phyloP scores from a whole-genome alignment of 2,797 vertebrate genomes.

The Mallotus villosus region DNA sequence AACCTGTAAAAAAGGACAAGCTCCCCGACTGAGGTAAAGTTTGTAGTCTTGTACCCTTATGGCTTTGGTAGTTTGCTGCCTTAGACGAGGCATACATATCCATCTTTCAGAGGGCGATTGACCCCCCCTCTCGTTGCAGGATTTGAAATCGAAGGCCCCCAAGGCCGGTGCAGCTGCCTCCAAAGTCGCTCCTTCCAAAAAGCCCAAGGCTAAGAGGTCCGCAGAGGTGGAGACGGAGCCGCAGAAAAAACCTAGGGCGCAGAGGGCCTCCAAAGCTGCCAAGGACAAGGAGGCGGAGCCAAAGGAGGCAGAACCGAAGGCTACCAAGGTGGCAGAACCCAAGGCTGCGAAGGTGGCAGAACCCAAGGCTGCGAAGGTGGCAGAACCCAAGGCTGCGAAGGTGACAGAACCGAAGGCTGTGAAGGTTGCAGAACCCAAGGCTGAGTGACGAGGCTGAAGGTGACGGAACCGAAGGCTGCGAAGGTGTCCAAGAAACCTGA shows the following conservation, averaged over 20 bases:
- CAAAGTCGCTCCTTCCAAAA: not conserved
- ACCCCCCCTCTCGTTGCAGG: not conserved
- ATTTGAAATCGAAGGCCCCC: not conserved
- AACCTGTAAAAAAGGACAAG: no score
- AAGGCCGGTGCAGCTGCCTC: not conserved
- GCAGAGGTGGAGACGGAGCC: not conserved
- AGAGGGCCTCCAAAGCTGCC: conserved; percentile 33
- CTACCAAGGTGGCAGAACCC: no score
- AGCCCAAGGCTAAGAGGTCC: conserved; percentile 13
- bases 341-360: conserved; percentile 10
- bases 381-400: conserved; percentile 5
- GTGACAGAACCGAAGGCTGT: not conserved
- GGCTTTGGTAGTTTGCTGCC: no score
- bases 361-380: conserved; percentile 7
- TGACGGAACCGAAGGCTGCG: not conserved
- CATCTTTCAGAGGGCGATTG: no score
- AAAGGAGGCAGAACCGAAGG: no score
- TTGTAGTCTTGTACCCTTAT: no score
- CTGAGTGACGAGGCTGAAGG: conserved; percentile 21
- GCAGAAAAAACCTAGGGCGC: conserved; percentile 26
- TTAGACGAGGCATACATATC: no score
- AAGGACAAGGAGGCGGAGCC: conserved; percentile 26
- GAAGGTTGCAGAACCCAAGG: not conserved
- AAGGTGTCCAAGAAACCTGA: conserved; percentile 22
- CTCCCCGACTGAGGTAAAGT: no score